Evolutionary conservation across 2,888 invertebrate species (phyloP), one percentile per base, ranked within the genome.

Genomic region (Congeria kusceri): DNA sequence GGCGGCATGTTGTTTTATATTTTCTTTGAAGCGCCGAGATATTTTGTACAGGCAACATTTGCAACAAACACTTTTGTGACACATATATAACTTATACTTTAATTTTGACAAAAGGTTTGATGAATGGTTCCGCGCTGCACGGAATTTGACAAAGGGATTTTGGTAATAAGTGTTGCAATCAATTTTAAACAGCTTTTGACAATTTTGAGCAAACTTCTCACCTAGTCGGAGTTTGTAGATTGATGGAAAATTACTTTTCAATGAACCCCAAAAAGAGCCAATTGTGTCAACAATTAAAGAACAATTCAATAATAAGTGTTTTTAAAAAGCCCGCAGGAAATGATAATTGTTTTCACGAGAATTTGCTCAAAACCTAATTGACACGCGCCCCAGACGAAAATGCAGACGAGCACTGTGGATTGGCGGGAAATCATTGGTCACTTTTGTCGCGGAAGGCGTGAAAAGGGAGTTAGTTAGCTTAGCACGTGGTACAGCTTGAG

Each of bases 341-440:
- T 9, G 20, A 18, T 25, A 25, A 59, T 29, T 29, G 23, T 56
- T 27, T 27, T 56, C 56, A 56, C 56, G 56, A 11, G 11, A 56
- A 56, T 61, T 64, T 23, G 29, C 64, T 72, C 71, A 72, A 71
- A 64, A 59, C 65, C 15, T 39, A 9, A 32, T 23, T 65, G 65
- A 66, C 72, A 73, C 72, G 72, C 61, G 72, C 59, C 58, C 59
- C 65, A 61, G 59, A 72, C 39, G 39, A 39, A 39, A 39, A 39
- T 15, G 39, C 13, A 11, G 39, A 39, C 39, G 39, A 39, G 39
- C 9, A 15, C 11, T 39, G 9, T 39, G 39, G 20, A 11, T 9
- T 28, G 58, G n/a, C 56, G 25, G 20, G 25, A 56, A 25, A 11
- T 49, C 59, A 66, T 73, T 73, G 72, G 72, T 28, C 46, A 49